phyloP scores from a whole-genome alignment of 2,797 vertebrate genomes.

The Chiloscyllium punctatum region DNA sequence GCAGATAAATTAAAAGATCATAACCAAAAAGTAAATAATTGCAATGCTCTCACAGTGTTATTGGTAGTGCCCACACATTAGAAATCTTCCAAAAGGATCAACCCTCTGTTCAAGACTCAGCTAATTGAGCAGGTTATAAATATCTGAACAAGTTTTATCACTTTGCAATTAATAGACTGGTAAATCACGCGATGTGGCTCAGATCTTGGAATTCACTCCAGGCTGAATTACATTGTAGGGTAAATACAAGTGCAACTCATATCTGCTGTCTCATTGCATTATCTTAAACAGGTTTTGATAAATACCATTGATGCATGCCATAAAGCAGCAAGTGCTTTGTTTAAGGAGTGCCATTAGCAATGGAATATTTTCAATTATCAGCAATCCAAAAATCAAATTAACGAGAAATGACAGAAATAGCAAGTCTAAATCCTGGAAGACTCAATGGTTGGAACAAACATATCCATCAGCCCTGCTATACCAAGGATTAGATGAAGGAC shows the following conservation, averaged over 20 bases:
- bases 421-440: neutral
- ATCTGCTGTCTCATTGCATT: too few species aligned
- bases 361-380: neutral
- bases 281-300: neutral
- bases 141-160: neutral
- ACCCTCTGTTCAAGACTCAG: neutral
- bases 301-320: too few species aligned
- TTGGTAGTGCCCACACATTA: neutral
- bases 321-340: neutral
- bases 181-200: neutral
- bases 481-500: neutral
- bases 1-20: neutral
- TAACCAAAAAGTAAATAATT: neutral
- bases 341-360: neutral
- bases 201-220: neutral
- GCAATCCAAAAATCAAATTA: neutral
- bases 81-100: neutral
- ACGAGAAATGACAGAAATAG: neutral
- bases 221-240: neutral
- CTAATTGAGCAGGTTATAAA: constrained; percentile 16
- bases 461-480: neutral
- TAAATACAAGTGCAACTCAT: neutral
- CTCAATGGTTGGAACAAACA: neutral
- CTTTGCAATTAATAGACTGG: neutral
- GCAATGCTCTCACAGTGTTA: too few species aligned